A percentile compares a stretch with the other conserved stretches of the same genome.
Evolutionary conservation across 2,888 invertebrate species (phyloP).

Genomic region (Parasteatoda lunata): DNA sequence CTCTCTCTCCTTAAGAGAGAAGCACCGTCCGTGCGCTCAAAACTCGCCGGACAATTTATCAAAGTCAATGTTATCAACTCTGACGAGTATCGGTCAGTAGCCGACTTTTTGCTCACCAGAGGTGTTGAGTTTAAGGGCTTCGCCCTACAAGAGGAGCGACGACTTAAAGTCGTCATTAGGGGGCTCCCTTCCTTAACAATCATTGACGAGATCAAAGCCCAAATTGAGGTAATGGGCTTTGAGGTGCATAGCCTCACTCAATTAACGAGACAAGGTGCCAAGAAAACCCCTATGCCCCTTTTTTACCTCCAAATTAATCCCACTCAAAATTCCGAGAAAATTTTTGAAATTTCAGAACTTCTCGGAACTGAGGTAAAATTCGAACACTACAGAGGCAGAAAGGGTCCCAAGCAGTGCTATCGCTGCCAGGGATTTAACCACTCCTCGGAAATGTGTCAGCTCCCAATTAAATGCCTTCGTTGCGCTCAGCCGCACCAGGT

Average conservation of each 20-base stretch:
- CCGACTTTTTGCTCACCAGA: not conserved
- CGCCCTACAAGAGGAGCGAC: not conserved
- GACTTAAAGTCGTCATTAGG: not conserved
- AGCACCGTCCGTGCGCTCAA: not conserved
- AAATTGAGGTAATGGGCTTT: not conserved
- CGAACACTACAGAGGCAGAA: not conserved
- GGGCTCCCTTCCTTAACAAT: not conserved
- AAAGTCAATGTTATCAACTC: no score
- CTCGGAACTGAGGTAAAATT: not conserved
- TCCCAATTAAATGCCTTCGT: not conserved
- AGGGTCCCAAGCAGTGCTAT: not conserved
- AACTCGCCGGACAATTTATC: no score
- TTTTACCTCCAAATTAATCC: not conserved
- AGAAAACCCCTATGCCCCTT: not conserved
- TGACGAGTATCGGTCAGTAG: no score
- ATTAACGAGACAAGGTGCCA: not conserved
- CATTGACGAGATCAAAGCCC: not conserved
- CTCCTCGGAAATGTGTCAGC: not conserved
- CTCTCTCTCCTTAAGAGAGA: not conserved
- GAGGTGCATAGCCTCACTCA: not conserved
- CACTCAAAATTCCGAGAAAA: not conserved
- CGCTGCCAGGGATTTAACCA: not conserved
- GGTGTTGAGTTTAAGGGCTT: not conserved
- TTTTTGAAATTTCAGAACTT: not conserved
- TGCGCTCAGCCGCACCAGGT: not conserved